Evolutionary conservation across 2,113 vertebrate species (phyloP).

Genomic region (Tinamus guttatus): DNA sequence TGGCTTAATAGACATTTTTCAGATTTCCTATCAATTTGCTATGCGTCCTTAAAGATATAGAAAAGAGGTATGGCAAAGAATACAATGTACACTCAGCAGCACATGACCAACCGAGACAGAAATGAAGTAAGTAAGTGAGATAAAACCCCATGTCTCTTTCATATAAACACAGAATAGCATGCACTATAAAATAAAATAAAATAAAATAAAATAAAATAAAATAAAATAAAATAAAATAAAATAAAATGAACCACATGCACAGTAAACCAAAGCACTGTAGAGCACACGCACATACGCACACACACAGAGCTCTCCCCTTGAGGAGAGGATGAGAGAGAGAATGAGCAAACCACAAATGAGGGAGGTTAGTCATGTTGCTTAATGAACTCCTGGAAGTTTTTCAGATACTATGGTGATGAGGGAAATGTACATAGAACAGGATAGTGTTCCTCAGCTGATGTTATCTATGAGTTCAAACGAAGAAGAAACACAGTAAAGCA

Average conservation of each 20-base stretch:
- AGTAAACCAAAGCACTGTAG: neutral
- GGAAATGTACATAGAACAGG: constrained; percentile 42
- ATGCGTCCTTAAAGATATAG: neutral
- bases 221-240: too few relatives aligned
- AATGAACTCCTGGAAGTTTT: constrained; percentile 67
- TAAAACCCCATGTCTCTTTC: neutral
- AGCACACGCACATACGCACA: neutral
- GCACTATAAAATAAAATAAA: neutral
- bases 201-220: too few relatives aligned
- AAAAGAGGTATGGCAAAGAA: neutral
- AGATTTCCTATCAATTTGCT: constrained; percentile 27
- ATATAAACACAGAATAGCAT: neutral
- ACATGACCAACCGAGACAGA: neutral
- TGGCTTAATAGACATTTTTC: neutral
- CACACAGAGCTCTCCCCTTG: neutral
- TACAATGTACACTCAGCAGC: neutral
- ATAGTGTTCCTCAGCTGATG: constrained; percentile 58
- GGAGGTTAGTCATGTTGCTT: constrained; percentile 61
- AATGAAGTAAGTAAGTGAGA: neutral
- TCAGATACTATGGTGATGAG: constrained; percentile 55
- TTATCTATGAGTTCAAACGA: constrained; percentile 61
- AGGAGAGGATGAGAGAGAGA: constrained; percentile 37
- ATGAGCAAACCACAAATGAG: constrained; percentile 51
- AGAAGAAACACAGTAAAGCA: constrained; percentile 38
- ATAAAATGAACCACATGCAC: neutral